Conservation (phyloP, 2,888 invertebrate genomes). For the Epinotia brunnichana region DNA sequence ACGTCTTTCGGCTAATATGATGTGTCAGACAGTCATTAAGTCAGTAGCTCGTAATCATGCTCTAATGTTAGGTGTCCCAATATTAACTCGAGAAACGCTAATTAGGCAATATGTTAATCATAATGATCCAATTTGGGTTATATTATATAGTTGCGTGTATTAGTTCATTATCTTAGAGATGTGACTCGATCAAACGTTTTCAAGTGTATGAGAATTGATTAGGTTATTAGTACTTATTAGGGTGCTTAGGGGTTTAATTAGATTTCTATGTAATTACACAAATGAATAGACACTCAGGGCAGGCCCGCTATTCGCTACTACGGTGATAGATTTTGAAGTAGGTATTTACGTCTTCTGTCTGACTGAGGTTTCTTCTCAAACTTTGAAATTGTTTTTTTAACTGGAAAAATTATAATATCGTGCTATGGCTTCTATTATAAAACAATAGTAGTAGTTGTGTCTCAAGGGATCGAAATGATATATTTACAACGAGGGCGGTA, state of each 20-base stretch:
- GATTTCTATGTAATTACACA: not conserved
- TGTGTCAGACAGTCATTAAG: not conserved
- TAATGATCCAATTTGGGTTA: constrained; percentile 8
- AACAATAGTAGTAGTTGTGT: no score
- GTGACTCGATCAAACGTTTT: constrained; percentile 20
- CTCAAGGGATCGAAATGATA: no score
- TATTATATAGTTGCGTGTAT: constrained; percentile 9
- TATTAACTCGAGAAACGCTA: not conserved
- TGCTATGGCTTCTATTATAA: no score
- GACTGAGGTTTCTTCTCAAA: no score
- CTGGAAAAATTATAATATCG: no score
- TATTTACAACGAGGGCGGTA: no score
- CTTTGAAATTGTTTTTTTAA: no score
- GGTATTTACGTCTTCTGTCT: no score
- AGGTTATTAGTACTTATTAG: not conserved
- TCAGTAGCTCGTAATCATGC: not conserved
- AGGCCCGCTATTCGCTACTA: no score
- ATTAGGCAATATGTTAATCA: constrained; percentile 29
- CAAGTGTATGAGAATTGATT: not conserved
- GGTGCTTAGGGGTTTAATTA: not conserved
- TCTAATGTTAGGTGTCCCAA: constrained; percentile 13
- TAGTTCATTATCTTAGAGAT: constrained; percentile 25
- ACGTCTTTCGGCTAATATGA: no score
- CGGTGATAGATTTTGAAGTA: no score
- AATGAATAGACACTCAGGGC: no score